phyloP scores from a whole-genome alignment of 2,888 invertebrate species.

The Balanococcus diminutus region DNA sequence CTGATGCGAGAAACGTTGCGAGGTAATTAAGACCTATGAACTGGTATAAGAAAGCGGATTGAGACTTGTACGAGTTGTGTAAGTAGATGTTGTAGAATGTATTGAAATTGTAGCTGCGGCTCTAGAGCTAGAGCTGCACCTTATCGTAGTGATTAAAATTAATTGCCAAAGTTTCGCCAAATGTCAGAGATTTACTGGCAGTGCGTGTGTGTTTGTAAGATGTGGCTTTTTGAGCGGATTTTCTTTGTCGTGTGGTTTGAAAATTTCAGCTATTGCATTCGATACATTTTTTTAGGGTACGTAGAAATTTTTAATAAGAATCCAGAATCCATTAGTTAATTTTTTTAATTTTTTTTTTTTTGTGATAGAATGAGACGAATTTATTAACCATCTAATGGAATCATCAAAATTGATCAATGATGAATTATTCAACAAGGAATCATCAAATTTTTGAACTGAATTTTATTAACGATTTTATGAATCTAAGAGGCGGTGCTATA shows the following conservation, averaged over 20 bases:
- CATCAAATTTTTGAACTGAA: too few species aligned
- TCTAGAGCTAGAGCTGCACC: not conserved
- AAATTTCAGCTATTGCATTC: too few species aligned
- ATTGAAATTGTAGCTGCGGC: not conserved
- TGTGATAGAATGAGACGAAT: too few species aligned
- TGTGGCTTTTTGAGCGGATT: not conserved
- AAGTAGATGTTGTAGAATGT: not conserved
- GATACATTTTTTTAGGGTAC: too few species aligned
- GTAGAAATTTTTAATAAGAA: too few species aligned
- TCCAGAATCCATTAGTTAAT: too few species aligned
- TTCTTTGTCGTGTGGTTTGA: not conserved
- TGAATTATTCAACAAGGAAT: too few species aligned
- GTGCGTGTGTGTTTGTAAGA: not conserved
- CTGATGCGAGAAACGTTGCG: not conserved
- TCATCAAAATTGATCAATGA: too few species aligned
- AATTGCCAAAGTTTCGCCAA: not conserved
- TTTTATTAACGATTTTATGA: too few species aligned
- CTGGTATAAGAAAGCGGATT: not conserved
- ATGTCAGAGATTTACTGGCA: not conserved
- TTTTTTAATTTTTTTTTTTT: too few species aligned
- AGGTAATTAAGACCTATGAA: not conserved
- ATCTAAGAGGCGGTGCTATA: too few species aligned
- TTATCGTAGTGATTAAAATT: not conserved
- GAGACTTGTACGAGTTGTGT: not conserved
- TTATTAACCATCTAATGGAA: too few species aligned